Base-by-base conservation (phyloP, 2,113 vertebrate genomes). In the Balaeniceps rex region DNA sequence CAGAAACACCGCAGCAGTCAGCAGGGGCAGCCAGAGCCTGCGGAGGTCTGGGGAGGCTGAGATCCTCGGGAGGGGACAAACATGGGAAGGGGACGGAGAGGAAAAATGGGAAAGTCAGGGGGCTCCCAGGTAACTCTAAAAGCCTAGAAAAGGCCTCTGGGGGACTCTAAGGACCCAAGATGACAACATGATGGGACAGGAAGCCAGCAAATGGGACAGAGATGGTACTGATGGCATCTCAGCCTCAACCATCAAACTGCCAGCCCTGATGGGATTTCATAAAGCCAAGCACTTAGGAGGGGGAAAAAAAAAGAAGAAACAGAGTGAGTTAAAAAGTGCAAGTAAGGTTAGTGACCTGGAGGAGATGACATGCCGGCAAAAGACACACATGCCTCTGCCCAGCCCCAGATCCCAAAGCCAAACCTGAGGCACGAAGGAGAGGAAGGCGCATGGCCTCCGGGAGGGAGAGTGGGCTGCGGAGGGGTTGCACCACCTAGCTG, bases 101-200 rank as follows among this genome's bases (percentile, higher is more conserved):
- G 34, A 4, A 52, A 79, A 64, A 33, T 6, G 26, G 21, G 38
- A 38, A 87, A 72, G 47, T 38, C 33, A 26, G 10, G 36, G 47
- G 9, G 6, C 3, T 81, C n/a, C 12, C 21, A 36, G 49, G 34
- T 60, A 49, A 58, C 55, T 16, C 31, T 72, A 31, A 72, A 80
- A 51, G 38, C 61, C 38, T 64, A 49, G 63, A 34, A 76, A 88
- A 65, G 34, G 38, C 31, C 26, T 84, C 72, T 47, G 38, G 46
- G 61, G 54, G 12, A 25, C 38, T 61, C 49, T 38, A 14, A 76
- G n/a, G 26, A 34, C 26, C 6, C 23, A 34, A n/a, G 12, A n/a
- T 54, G 44, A 61, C 10, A 15, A 36, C 1, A 1, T 14, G 24
- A 82, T 0, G 0, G 81, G 47, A 77, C 28, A 69, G 21, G 23